These are phyloP conservation scores for Argyrosomus japonicus DNA, from an alignment of 2,113 vertebrate genomes.

Conservation along the genomic window DNA sequence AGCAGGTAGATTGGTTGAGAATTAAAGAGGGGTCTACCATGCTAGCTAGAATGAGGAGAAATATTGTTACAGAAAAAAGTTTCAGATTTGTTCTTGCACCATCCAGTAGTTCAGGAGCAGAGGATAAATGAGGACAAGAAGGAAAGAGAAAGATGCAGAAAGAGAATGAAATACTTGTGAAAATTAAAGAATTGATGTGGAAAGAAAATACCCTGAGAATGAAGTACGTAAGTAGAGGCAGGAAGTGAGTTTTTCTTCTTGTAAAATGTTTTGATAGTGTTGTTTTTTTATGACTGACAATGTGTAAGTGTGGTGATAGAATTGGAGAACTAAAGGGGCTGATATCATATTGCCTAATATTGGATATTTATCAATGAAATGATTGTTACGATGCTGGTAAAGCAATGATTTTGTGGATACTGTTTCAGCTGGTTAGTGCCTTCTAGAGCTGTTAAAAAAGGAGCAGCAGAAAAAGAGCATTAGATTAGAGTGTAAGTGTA, in stretches of 20 bases:
- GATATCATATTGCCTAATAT: constrained; percentile 1
- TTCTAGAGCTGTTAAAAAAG: constrained; percentile 41
- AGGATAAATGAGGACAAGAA: constrained; percentile 26
- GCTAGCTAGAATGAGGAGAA: constrained; percentile 78
- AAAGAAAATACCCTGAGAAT: neutral
- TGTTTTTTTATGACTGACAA: neutral
- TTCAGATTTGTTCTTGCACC: constrained; percentile 68
- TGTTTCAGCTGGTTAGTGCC: constrained; percentile 49
- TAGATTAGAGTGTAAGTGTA: constrained; percentile 21
- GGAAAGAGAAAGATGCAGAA: constrained; percentile 34
- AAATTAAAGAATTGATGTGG: too few species aligned
- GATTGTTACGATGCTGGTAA: constrained; percentile 36
- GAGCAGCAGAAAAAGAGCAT: constrained; percentile 16
- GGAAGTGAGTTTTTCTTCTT: neutral
- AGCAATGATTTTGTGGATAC: constrained; percentile 17
- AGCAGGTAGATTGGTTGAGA: constrained; percentile 68
- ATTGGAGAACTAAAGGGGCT: neutral
- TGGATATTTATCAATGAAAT: constrained; percentile 44
- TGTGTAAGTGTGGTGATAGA: neutral
- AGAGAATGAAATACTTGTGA: constrained; percentile 9
- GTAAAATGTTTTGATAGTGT: neutral
- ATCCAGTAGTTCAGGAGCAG: constrained; percentile 47
- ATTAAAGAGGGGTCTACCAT: constrained; percentile 78
- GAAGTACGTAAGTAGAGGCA: neutral
- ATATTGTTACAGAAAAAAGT: constrained; percentile 62